Percentiles rank a stretch among this genome's conserved stretches.
Evolutionary conservation across 30 jellyfish, hydroid and myxozoan species (phyloP).

Genomic region (Aurelia sp.): DNA sequence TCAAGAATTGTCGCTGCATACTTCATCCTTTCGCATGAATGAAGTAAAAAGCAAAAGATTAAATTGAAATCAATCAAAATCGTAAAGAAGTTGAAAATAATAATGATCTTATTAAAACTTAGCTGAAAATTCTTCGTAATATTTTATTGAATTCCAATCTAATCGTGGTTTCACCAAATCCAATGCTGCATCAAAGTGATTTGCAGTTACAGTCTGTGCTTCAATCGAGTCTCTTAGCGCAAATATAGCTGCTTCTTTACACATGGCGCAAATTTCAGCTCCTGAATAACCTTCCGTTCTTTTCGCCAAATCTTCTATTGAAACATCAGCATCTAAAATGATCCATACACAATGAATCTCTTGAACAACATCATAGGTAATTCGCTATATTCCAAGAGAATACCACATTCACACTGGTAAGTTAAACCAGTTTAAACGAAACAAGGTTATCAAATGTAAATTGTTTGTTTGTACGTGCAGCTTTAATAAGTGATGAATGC

Average conservation of each 20-base stretch:
- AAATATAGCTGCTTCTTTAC: conserved; percentile 94
- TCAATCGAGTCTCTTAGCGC: conserved; percentile 81
- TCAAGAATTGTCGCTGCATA: no score
- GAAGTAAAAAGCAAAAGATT: no score
- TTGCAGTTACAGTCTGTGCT: conserved; percentile 34
- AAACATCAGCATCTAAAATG: conserved; percentile 62
- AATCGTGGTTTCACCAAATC: conserved; percentile 81
- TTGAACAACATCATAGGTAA: no score
- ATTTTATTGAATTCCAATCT: conserved; percentile 25
- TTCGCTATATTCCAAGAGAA: no score
- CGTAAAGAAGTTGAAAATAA: no score
- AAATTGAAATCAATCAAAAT: no score
- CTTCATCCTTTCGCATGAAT: no score
- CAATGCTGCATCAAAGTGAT: conserved; percentile 64
- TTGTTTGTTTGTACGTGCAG: no score
- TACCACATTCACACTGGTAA: no score
- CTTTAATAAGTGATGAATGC: no score
- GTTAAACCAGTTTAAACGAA: no score
- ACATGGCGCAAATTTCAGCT: conserved; percentile 93
- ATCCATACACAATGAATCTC: neutral
- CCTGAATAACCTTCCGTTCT: conserved; percentile 93
- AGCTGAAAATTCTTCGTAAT: conserved; percentile 57
- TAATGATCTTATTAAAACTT: neutral
- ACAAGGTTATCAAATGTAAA: no score
- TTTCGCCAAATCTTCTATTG: conserved; percentile 37